Evolutionary conservation across 2,113 vertebrate species (phyloP).

Genomic region (Tupaia tana): DNA sequence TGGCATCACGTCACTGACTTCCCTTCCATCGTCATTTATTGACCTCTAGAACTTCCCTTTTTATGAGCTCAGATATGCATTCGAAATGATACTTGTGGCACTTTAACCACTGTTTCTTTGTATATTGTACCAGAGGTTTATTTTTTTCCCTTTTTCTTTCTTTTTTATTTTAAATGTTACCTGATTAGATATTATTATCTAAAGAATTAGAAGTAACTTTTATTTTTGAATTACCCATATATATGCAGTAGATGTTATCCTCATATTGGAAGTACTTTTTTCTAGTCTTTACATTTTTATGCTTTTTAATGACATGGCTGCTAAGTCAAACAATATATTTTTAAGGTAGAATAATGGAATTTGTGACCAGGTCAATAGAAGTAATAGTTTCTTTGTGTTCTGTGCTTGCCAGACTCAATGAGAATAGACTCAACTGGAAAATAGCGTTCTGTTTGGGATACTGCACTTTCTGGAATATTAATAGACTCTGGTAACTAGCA

Average conservation of each 20-base stretch:
- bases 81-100: conserved; percentile 21
- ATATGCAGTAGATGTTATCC: background rate
- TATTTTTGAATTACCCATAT: background rate
- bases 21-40: background rate
- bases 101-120: background rate
- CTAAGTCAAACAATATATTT: background rate
- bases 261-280: background rate
- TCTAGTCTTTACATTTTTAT: background rate
- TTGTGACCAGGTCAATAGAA: background rate
- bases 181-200: background rate
- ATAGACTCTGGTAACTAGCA: background rate
- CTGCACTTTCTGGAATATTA: background rate
- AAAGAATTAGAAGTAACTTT: background rate
- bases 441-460: background rate
- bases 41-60: background rate
- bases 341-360: background rate
- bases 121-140: background rate
- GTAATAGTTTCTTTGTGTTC: background rate
- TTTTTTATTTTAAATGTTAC: background rate
- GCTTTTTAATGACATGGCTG: background rate
- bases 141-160: background rate
- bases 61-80: background rate
- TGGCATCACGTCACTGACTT: background rate
- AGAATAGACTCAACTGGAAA: background rate
- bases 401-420: background rate